Conservation (phyloP, 1,140 invertebrate species). For the Melanaphis sacchari region DNA sequence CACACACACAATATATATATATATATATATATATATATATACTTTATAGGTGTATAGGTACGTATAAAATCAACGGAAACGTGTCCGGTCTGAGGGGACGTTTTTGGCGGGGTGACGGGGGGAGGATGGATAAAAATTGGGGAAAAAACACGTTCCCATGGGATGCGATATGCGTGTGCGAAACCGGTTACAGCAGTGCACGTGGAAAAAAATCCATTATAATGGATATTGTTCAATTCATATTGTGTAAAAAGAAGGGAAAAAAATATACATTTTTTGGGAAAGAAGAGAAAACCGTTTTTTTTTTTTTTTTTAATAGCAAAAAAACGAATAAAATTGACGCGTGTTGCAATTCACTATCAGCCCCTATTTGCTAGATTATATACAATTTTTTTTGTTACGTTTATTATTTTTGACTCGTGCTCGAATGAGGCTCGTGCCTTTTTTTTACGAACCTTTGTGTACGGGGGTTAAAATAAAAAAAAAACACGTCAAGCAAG, state of each 20-base stretch:
- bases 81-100: slow-evolving; percentile 48
- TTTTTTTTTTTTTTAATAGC: slow-evolving; percentile 31
- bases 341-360: slow-evolving; percentile 47
- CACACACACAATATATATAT: too few relatives aligned
- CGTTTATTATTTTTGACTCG: slow-evolving; percentile 51
- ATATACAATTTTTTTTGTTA: slow-evolving; percentile 37
- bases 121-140: slow-evolving; percentile 14
- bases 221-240: slow-evolving; percentile 40
- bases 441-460: slow-evolving; percentile 21
- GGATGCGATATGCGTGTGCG: slow-evolving; percentile 40
- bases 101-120: neutral
- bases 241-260: slow-evolving; percentile 48
- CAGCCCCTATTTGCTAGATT: slow-evolving; percentile 1
- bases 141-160: slow-evolving; percentile 56
- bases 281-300: slow-evolving; percentile 40
- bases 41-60: neutral
- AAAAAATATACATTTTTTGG: neutral
- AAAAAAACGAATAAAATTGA: slow-evolving; percentile 46
- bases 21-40: neutral
- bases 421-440: slow-evolving; percentile 47
- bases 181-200: slow-evolving; percentile 43
- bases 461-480: slow-evolving; percentile 15
- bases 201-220: slow-evolving; percentile 53
- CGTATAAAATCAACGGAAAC: slow-evolving; percentile 53
- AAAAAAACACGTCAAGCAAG: slow-evolving; percentile 11